Percentiles rank a stretch among this genome's conserved stretches.
These are phyloP conservation scores for Dryococelus australis DNA, from an alignment of 2,888 invertebrate species.

Conservation along the genomic window DNA sequence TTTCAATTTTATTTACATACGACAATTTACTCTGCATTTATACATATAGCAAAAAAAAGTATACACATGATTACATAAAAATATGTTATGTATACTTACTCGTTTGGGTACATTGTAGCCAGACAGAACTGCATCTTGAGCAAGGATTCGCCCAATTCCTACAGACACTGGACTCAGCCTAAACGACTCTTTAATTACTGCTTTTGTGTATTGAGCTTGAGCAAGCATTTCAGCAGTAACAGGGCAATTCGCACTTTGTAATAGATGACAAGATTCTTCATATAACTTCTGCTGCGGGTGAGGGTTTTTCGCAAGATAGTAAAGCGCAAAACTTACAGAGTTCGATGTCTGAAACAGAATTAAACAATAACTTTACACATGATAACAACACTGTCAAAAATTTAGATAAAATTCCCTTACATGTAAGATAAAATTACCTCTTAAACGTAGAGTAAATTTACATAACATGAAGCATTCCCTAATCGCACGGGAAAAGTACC, in stretches of 20 bases:
- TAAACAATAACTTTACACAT: no score
- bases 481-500: no score
- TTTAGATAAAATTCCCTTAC: no score
- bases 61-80: no score
- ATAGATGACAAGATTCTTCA: slow-evolving; percentile 66
- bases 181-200: slow-evolving; percentile 84
- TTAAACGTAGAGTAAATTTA: no score
- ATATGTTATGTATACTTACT: slow-evolving; percentile 65
- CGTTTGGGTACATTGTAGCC: slow-evolving; percentile 78
- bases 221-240: slow-evolving; percentile 67
- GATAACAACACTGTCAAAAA: no score
- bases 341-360: slow-evolving; percentile 72
- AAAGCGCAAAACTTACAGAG: slow-evolving; percentile 77
- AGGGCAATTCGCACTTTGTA: slow-evolving; percentile 62
- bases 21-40: no score
- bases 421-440: no score
- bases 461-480: no score
- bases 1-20: no score
- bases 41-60: no score
- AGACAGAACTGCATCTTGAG: slow-evolving; percentile 72
- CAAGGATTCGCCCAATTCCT: slow-evolving; percentile 79
- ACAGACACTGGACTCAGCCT: slow-evolving; percentile 84
- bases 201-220: slow-evolving; percentile 76
- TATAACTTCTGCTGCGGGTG: slow-evolving; percentile 72
- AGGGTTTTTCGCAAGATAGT: slow-evolving; percentile 77